These are phyloP conservation scores for Hypothenemus hampei DNA, from an alignment of 1,140 invertebrate genomes.

Conservation along the genomic window DNA sequence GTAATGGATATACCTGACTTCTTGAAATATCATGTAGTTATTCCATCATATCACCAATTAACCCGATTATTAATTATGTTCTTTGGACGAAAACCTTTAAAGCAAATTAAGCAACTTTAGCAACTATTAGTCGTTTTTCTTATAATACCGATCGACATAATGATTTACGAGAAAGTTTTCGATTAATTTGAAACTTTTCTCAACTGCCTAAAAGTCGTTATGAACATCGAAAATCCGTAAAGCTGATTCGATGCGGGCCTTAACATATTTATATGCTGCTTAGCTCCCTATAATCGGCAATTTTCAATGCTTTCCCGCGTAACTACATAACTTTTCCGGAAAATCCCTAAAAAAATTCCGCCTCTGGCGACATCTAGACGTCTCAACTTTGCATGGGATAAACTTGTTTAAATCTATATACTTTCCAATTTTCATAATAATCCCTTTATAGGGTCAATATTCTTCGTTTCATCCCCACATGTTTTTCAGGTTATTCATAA, in stretches of 20 bases:
- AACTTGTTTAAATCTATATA: constrained; percentile 37
- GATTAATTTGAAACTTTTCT: constrained; percentile 26
- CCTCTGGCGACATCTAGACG: constrained; percentile 40
- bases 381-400: constrained; percentile 38
- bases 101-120: no score
- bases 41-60: no score
- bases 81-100: no score
- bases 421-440: constrained; percentile 40
- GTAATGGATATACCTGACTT: constrained; percentile 9
- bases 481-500: constrained; percentile 4
- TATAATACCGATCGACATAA: no score
- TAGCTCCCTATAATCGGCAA: constrained; percentile 40
- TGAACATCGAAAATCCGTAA: constrained; percentile 20
- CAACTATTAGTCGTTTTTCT: no score
- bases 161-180: no score
- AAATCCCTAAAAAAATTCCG: constrained; percentile 30
- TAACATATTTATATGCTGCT: constrained; percentile 39
- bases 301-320: constrained; percentile 38
- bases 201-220: constrained; percentile 20
- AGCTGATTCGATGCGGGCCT: constrained; percentile 29
- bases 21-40: neutral
- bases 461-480: neutral
- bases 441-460: constrained; percentile 25
- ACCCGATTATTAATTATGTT: no score
- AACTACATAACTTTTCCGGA: constrained; percentile 37